phyloP scores from a whole-genome alignment of 2,888 invertebrate species.

The Tetranychus truncatus region DNA sequence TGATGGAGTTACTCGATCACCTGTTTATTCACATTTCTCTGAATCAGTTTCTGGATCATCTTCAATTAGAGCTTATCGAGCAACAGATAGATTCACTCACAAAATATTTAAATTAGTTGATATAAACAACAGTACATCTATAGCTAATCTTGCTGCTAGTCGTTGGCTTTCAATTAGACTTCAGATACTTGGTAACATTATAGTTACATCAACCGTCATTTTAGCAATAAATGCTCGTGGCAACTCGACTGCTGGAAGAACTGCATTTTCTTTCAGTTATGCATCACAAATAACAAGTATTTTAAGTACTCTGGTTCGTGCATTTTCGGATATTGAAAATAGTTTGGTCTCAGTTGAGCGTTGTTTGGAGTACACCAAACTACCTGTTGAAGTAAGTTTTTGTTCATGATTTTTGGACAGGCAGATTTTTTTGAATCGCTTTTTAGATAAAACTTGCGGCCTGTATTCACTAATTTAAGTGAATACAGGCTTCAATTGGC shows the following conservation, averaged over 20 bases:
- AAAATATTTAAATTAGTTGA: slow-evolving; percentile 38
- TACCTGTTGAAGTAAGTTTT: slow-evolving; percentile 26
- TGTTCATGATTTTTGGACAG: too few species aligned
- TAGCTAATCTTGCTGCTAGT: slow-evolving; percentile 27
- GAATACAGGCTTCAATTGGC: too few species aligned
- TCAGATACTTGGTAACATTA: slow-evolving; percentile 40
- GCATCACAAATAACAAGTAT: slow-evolving; percentile 30
- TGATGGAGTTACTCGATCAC: slow-evolving; percentile 40
- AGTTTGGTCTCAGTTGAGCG: slow-evolving; percentile 23
- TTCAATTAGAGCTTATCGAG: slow-evolving; percentile 31
- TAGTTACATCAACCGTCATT: slow-evolving; percentile 41
- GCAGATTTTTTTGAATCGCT: too few species aligned
- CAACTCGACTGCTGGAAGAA: slow-evolving; percentile 45
- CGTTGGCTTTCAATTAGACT: slow-evolving; percentile 36
- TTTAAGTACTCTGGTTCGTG: slow-evolving; percentile 18
- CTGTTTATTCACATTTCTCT: slow-evolving; percentile 41
- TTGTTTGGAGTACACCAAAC: slow-evolving; percentile 19
- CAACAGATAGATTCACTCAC: slow-evolving; percentile 32
- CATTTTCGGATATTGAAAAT: slow-evolving; percentile 20
- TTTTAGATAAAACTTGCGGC: too few species aligned
- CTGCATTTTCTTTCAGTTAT: slow-evolving; percentile 38
- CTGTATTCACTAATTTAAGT: too few species aligned
- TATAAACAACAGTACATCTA: slow-evolving; percentile 32
- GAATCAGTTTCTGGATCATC: slow-evolving; percentile 39
- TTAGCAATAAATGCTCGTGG: slow-evolving; percentile 39